These are phyloP conservation scores for Erethizon dorsatum DNA, from an alignment of 2,797 vertebrate genomes.

Conservation along the genomic window DNA sequence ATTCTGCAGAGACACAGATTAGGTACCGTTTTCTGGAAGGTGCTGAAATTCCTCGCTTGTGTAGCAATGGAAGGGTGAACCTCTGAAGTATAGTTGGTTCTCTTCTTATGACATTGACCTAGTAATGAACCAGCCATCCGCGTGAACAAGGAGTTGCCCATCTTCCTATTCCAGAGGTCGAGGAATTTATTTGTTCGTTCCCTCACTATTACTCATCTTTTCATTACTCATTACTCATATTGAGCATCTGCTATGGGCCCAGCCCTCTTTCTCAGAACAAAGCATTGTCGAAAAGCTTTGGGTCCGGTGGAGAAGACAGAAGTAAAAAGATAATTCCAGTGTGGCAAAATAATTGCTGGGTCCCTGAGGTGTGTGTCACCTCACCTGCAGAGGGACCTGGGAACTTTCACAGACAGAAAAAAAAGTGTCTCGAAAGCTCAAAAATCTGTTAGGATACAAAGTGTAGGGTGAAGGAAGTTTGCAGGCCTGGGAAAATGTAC, in stretches of 20 bases:
- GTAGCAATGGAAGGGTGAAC: not conserved
- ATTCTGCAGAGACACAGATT: not conserved
- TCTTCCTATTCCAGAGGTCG: not conserved
- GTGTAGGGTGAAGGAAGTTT: not conserved
- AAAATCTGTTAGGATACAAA: not conserved
- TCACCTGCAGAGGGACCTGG: not conserved
- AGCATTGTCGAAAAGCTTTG: not conserved
- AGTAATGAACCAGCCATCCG: not conserved
- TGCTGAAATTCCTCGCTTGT: not conserved
- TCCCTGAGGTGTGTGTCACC: not conserved
- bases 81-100: not conserved
- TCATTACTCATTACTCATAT: not conserved
- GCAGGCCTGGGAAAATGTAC: not conserved
- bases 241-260: not conserved
- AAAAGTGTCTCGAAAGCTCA: not conserved
- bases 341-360: not conserved
- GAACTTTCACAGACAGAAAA: not conserved
- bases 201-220: not conserved
- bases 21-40: constrained; percentile 36
- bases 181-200: not conserved
- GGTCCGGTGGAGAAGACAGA: not conserved
- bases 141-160: not conserved
- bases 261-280: not conserved
- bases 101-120: not conserved
- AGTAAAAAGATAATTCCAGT: not conserved